Base-by-base conservation (phyloP, 2,797 vertebrate genomes). In the Pagetopsis macropterus region DNA sequence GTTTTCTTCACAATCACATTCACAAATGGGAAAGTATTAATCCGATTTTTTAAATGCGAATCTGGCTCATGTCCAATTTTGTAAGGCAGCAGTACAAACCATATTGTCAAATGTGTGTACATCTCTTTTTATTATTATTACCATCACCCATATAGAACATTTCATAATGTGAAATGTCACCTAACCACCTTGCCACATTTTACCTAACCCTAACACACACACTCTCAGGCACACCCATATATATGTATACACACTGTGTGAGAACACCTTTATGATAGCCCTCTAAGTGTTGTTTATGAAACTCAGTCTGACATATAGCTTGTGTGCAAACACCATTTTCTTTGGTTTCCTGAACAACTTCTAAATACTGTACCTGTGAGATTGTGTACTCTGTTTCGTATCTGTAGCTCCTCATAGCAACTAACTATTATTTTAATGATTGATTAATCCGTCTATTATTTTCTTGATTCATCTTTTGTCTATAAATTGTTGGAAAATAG, bases 1-100 rank as follows among this genome's bases (percentile, higher is more conserved):
- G 79, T 81, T 72, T 61, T 64, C 75, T 77, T 66, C 58, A 57
- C 67, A 64, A 31, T 44, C 72, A n/a, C 19, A 43, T 57, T 64
- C 40, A 58, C 27, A 55, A 59, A 56, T 31, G 50, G 19, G 31
- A 55, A 71, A 69, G 65, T 68, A 62, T 52, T 41, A 52, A 46
- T 65, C 44, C 13, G 5, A 58, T 19, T n/a, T 14, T 41, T 14
- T 14, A 19, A 15, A 31, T 51, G 43, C 5, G 33, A 40, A 1
- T n/a, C 41, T 21, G 13, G 15, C 19, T 49, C 72, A 51, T 44
- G 31, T n/a, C 31, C 27, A 12, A 43, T 27, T 61, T 43, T 33
- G 40, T 31, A 41, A 17, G 33, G 19, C 4, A 31, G 21, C 4
- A 40, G 33, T 52, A 41, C 40, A 41, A 27, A 46, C 15, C 15